Evolutionary conservation across 2,888 invertebrate species (phyloP), one percentile per base, ranked within the genome.

Genomic region (Ceramica pisi): DNA sequence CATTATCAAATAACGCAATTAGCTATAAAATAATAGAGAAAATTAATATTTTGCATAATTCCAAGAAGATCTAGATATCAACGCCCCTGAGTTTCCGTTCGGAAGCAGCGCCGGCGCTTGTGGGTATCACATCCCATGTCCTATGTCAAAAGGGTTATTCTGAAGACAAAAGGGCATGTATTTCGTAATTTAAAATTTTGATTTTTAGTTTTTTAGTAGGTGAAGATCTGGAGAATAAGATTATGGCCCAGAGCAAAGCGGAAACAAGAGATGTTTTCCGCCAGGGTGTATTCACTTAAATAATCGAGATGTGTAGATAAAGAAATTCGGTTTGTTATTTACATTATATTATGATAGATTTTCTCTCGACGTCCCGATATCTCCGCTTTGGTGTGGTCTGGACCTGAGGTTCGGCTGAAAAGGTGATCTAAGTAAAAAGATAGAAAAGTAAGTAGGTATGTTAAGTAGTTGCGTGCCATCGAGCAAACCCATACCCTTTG

Each of bases 81-180:
- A 69, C 74, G 82, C 72, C 82, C 67, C 72, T 80, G 62, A 67
- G 71, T 75, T 66, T 85, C 85, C 85, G 82, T 65, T 84, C 70
- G 86, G 84, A 84, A 80, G 60, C 57, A 55, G 55, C 60, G 64
- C 65, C 83, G 83, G 78, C 78, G 80, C 64, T 83, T 55, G 79
- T 82, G 82, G 84, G 78, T 50, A 71, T 76, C 75, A 80, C 74
- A 83, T 80, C 80, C 79, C 75, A 76, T 71, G 71, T 64, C 57
- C 63, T 70, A 74, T 46, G 69, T 38, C 48, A 48, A 59, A 62
- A 66, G 78, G 69, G 75, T 66, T 59, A 85, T 85, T 86, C 85
- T 53, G 46, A 75, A 73, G 44, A 35, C 10, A 26, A 66, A 44
- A 31, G 4, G 9, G 19, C 21, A 51, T 31, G 14, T n/a, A 14